These are phyloP conservation scores for Alentia gelatinosa DNA, from an alignment of 2,888 invertebrate species.

Conservation along the genomic window DNA sequence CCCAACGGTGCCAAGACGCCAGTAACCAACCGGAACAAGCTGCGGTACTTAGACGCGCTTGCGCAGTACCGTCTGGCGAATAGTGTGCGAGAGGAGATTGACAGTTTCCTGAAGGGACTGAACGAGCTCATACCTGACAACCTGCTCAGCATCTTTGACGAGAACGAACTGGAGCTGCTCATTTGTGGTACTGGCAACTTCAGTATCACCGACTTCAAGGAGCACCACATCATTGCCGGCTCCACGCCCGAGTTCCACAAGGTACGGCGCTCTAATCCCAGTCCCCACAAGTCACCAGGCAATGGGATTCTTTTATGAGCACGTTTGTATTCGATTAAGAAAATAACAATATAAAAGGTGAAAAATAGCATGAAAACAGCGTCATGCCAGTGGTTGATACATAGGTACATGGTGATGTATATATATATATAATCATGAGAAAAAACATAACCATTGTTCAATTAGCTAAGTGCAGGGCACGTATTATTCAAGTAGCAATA, in stretches of 20 bases:
- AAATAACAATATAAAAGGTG: too few species aligned
- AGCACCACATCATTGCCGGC: constrained; percentile 92
- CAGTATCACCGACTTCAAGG: constrained; percentile 93
- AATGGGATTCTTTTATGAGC: too few species aligned
- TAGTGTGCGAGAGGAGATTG: constrained; percentile 90
- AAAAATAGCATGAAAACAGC: too few species aligned
- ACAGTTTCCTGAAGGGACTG: constrained; percentile 93
- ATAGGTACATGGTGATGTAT: too few species aligned
- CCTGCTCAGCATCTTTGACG: constrained; percentile 95
- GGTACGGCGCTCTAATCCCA: too few species aligned
- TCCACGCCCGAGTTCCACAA: constrained; percentile 89
- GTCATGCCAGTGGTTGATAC: too few species aligned
- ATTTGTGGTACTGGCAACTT: constrained; percentile 96
- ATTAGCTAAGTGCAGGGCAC: too few species aligned
- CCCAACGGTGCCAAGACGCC: constrained; percentile 89
- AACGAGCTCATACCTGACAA: constrained; percentile 95
- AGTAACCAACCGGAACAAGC: constrained; percentile 89
- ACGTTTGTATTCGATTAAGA: too few species aligned
- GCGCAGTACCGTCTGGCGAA: constrained; percentile 93
- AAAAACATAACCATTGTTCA: too few species aligned
- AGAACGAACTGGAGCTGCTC: constrained; percentile 95
- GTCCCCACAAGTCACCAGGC: too few species aligned
- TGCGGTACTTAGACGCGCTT: constrained; percentile 90
- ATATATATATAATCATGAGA: too few species aligned
- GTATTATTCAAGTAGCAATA: too few species aligned